phyloP scores from a whole-genome alignment of 1,140 invertebrate genomes.

The Hirudo medicinalis region DNA sequence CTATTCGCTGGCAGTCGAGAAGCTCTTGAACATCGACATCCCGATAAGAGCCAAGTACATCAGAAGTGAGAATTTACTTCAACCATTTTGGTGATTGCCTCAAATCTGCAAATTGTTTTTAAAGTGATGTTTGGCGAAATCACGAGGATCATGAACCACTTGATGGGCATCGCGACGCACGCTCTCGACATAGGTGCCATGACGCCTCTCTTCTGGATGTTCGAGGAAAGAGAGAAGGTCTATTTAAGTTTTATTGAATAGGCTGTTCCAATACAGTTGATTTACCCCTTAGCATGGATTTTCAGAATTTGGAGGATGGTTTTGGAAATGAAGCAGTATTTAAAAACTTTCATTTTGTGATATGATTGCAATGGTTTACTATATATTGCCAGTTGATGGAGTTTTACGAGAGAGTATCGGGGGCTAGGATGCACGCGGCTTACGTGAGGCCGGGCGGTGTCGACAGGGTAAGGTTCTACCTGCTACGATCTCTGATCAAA shows the following conservation, averaged over 20 bases:
- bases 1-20: conserved; percentile 88
- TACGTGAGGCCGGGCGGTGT: conserved; percentile 90
- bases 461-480: conserved; percentile 39
- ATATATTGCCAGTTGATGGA: conserved; percentile 60
- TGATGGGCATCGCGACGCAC: conserved; percentile 83
- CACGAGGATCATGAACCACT: conserved; percentile 82
- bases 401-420: conserved; percentile 89
- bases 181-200: conserved; percentile 83
- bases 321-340: too few species aligned
- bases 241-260: background rate
- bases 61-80: conserved; percentile 54
- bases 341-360: too few species aligned
- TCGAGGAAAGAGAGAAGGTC: conserved; percentile 88
- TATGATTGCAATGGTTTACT: too few species aligned
- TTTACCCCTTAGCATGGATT: too few species aligned
- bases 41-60: conserved; percentile 89
- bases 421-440: conserved; percentile 90
- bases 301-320: too few species aligned
- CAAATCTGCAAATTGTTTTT: too few species aligned
- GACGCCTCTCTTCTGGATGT: conserved; percentile 96
- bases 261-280: too few species aligned
- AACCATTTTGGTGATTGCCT: too few species aligned
- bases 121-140: conserved; percentile 66
- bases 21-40: conserved; percentile 85
- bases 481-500: background rate